phyloP scores from a whole-genome alignment of 2,797 vertebrate species.

The Hipposideros larvatus region DNA sequence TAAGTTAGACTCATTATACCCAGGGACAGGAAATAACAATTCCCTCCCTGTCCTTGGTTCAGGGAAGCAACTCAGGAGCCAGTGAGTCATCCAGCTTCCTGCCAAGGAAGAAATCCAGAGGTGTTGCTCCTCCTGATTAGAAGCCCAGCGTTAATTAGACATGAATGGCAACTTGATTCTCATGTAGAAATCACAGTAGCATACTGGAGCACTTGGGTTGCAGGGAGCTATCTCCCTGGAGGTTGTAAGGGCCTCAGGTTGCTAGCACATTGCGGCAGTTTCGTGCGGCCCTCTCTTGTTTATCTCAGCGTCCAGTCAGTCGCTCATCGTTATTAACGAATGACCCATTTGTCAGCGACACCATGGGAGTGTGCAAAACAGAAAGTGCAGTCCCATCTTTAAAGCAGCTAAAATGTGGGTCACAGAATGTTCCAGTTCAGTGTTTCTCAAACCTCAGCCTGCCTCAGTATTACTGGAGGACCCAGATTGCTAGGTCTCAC shows the following conservation, averaged over 20 bases:
- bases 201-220: neutral
- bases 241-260: neutral
- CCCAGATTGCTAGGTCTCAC: neutral
- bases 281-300: neutral
- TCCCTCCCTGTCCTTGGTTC: neutral
- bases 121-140: neutral
- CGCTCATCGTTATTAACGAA: neutral
- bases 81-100: conserved; percentile 36
- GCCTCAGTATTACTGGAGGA: neutral
- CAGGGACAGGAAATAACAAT: conserved; percentile 36
- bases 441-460: neutral
- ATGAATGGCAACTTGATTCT: neutral
- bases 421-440: neutral
- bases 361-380: neutral
- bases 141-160: neutral
- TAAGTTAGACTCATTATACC: neutral
- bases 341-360: neutral
- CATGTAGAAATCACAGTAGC: fast-evolving
- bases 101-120: neutral
- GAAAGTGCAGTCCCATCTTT: neutral
- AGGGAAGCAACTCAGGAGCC: neutral
- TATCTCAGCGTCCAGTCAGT: neutral
- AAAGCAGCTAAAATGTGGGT: neutral
- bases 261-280: neutral
- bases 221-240: no score